Conservation (phyloP, 2,888 invertebrate genomes). For the Tetheella fluctuosa region DNA sequence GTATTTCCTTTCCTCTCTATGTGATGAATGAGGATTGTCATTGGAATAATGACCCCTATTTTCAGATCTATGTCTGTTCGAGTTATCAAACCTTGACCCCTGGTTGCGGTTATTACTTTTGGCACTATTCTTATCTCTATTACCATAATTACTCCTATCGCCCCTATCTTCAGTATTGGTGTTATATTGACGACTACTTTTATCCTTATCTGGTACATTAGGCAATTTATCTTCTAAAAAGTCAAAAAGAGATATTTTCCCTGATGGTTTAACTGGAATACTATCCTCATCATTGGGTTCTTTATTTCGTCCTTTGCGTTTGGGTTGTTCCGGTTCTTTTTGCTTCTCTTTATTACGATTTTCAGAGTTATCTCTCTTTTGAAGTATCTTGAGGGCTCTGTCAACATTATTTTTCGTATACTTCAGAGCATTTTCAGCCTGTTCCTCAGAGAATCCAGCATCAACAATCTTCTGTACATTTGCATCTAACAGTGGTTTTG, state of each 20-base stretch:
- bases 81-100: slow-evolving; percentile 62
- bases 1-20: slow-evolving; percentile 72
- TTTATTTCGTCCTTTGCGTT: slow-evolving; percentile 78
- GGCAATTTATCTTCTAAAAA: slow-evolving; percentile 92
- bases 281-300: slow-evolving; percentile 82
- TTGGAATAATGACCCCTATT: slow-evolving; percentile 66
- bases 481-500: slow-evolving; percentile 88
- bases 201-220: slow-evolving; percentile 78
- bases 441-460: slow-evolving; percentile 90
- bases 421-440: slow-evolving; percentile 89
- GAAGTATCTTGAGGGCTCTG: slow-evolving; percentile 87
- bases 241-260: slow-evolving; percentile 91
- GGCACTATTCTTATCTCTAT: slow-evolving; percentile 64
- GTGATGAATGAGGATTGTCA: slow-evolving; percentile 61
- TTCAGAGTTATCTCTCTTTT: slow-evolving; percentile 82
- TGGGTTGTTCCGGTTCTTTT: slow-evolving; percentile 71
- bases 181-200: slow-evolving; percentile 58
- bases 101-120: slow-evolving; percentile 64
- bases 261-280: slow-evolving; percentile 88
- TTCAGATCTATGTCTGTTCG: slow-evolving; percentile 61
- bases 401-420: slow-evolving; percentile 89
- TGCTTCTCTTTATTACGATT: slow-evolving; percentile 73
- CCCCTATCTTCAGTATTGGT: slow-evolving; percentile 60
- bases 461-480: slow-evolving; percentile 92
- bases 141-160: slow-evolving; percentile 56